Evolutionary conservation across 2,113 vertebrate genomes (phyloP), one percentile per base, ranked within the genome.

Genomic region (Hassar affinis): DNA sequence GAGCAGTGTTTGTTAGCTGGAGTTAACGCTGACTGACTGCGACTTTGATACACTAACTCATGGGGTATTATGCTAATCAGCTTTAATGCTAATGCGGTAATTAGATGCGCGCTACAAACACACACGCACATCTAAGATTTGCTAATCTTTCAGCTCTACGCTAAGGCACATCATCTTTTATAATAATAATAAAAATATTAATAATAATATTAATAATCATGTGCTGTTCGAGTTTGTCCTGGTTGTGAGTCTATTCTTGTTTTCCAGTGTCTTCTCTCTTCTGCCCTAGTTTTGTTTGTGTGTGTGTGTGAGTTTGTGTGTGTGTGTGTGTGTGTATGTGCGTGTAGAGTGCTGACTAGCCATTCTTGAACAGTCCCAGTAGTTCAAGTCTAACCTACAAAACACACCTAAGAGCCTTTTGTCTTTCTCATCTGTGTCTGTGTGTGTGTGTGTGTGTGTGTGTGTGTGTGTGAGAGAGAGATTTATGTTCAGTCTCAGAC

Each of bases 371-470:
- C 11, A 68, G 80, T 87, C 86, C 86, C 83, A 45, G 56, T 61
- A 77, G 86, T 81, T 80, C 76, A 74, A 80, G 59, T 72, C 86
- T 85, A 78, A 85, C 80, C 86, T 85, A 87, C 83, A 80, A 87
- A 83, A 83, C 79, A 25, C 38, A 78, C 45, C 80, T 61, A 61
- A 76, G 66, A 52, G 47, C 71, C 74, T 84, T 83, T 25, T 47
- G 52, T 54, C 51, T 61, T 42, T 35, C 35, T 45, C 51, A 22
- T 59, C 6, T 38, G 11, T 56, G 47, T 69, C 25, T 75, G 56
- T 56, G 18, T 86, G 42, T 82, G 38, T 78, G 61, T 81, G 54
- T 27, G 25, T 62, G 27, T 51, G 68, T 47, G 66, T 42, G 22
- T 59, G 57, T 59, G 51, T 45, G 64, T 54, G 6, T 52, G 51